Percentiles rank a stretch among this genome's conserved stretches.
phyloP scores from a whole-genome alignment of 2,113 vertebrate species.

The Marmota monax region DNA sequence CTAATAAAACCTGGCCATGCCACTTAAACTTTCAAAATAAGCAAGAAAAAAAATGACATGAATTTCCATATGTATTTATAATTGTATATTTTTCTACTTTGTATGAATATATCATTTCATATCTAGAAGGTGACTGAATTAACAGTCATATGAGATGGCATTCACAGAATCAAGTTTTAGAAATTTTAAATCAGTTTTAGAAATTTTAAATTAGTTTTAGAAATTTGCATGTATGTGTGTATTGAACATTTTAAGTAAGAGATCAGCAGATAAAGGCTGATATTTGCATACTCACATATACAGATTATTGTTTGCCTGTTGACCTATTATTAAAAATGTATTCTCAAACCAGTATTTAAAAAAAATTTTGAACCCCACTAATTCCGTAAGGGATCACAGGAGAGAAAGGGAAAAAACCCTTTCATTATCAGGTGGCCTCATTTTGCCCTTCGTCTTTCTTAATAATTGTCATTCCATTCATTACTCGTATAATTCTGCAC shows the following conservation, averaged over 20 bases:
- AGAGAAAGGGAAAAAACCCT: background rate
- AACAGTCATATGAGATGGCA: conserved; percentile 12
- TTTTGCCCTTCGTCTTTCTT: conserved; percentile 49
- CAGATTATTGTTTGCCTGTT: background rate
- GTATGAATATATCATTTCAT: conserved; percentile 16
- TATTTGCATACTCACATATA: background rate
- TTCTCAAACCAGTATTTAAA: conserved; percentile 37
- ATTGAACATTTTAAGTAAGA: too few relatives aligned
- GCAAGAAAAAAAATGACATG: background rate
- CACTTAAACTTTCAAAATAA: conserved; percentile 61
- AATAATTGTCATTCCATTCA: conserved; percentile 44
- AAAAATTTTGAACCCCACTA: background rate
- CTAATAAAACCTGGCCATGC: conserved; percentile 20
- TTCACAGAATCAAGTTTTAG: conserved; percentile 18
- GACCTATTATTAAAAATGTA: background rate
- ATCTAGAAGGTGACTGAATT: conserved; percentile 27
- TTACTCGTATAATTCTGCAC: background rate
- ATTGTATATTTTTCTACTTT: conserved; percentile 36
- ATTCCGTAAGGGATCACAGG: conserved; percentile 33
- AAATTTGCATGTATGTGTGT: background rate
- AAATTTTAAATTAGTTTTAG: conserved; percentile 22
- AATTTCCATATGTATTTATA: background rate
- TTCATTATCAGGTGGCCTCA: conserved; percentile 21
- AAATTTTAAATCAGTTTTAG: conserved; percentile 20
- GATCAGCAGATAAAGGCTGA: too few relatives aligned